Percentiles rank a stretch among this genome's conserved stretches.
These are phyloP conservation scores for Calonectris borealis DNA, from an alignment of 2,113 vertebrate genomes.

Conservation along the genomic window DNA sequence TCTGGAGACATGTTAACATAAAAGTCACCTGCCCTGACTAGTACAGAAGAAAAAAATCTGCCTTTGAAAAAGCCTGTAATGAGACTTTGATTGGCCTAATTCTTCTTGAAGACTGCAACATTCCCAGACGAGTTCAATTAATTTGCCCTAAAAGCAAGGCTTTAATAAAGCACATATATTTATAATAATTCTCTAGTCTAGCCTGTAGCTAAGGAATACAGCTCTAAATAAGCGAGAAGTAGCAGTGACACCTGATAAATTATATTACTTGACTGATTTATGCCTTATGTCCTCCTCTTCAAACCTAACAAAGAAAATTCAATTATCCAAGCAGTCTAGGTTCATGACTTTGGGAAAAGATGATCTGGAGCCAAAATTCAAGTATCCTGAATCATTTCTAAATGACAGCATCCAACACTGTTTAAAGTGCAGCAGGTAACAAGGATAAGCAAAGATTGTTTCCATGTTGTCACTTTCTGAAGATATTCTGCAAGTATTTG, in stretches of 20 bases:
- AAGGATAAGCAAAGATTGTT: background rate
- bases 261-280: constrained; percentile 13
- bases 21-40: background rate
- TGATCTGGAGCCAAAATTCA: background rate
- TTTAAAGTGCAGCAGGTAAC: background rate
- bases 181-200: background rate
- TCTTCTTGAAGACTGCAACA: background rate
- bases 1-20: background rate
- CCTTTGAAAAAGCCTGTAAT: background rate
- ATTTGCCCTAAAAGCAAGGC: background rate
- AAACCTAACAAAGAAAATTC: constrained; percentile 8
- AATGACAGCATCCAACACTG: background rate
- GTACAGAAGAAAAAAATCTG: background rate
- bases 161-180: background rate
- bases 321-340: background rate
- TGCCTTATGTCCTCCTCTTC: background rate
- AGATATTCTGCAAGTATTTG: background rate
- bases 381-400: background rate
- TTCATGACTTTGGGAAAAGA: constrained; percentile 12
- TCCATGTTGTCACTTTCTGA: background rate
- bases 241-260: background rate
- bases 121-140: background rate
- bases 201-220: constrained; percentile 1
- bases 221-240: background rate
- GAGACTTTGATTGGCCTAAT: background rate